Percentiles rank a stretch among this genome's conserved stretches.
These are phyloP conservation scores for Lithophane leautieri DNA, from an alignment of 2,888 invertebrate genomes.

Conservation along the genomic window DNA sequence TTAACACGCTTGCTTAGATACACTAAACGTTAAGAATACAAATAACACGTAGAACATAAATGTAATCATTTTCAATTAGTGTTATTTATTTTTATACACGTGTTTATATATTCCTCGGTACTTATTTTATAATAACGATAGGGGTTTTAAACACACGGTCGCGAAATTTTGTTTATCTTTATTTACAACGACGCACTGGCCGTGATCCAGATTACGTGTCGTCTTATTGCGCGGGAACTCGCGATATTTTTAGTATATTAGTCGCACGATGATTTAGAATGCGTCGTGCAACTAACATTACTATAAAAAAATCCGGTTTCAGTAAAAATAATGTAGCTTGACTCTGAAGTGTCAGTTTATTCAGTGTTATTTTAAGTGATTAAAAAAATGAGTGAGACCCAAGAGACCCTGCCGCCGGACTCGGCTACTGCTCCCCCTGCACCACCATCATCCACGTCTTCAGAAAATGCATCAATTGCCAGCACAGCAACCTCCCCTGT, in stretches of 20 bases:
- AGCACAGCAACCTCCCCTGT: constrained; percentile 79
- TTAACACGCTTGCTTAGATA: constrained; percentile 67
- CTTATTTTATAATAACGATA: constrained; percentile 49
- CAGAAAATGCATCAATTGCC: constrained; percentile 79
- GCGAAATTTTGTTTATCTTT: constrained; percentile 70
- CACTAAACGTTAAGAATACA: constrained; percentile 50
- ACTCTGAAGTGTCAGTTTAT: constrained; percentile 63
- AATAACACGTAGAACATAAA: constrained; percentile 55
- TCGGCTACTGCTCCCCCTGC: constrained; percentile 72
- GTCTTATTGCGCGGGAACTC: constrained; percentile 88
- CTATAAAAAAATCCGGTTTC: constrained; percentile 71
- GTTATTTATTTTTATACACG: constrained; percentile 57
- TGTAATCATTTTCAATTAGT: constrained; percentile 42
- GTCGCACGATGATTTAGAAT: constrained; percentile 79
- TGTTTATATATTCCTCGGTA: constrained; percentile 45
- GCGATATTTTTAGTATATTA: constrained; percentile 88
- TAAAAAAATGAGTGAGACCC: constrained; percentile 84
- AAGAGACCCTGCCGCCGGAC: constrained; percentile 75
- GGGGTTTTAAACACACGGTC: constrained; percentile 45
- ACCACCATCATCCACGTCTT: constrained; percentile 79
- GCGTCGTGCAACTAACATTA: constrained; percentile 74
- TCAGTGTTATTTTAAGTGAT: constrained; percentile 73
- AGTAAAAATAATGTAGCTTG: constrained; percentile 69
- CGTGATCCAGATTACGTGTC: constrained; percentile 89
- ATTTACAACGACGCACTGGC: constrained; percentile 85